Percentiles rank a stretch among this genome's conserved stretches.
phyloP scores from a whole-genome alignment of 64 coral and sea anemone genomes.

The Porites lutea region DNA sequence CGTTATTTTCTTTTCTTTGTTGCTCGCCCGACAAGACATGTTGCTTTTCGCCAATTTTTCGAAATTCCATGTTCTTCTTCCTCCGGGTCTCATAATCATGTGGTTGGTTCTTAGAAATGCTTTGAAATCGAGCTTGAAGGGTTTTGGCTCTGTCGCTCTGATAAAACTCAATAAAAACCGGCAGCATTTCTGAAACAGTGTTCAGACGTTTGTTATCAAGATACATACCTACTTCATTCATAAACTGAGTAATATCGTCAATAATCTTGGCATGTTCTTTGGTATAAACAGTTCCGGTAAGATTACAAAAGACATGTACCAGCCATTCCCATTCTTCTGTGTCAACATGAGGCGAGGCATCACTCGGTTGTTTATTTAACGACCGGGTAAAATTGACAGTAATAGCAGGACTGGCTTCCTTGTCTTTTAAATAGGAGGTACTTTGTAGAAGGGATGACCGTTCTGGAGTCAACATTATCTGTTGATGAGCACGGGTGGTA shows the following conservation, averaged over 20 bases:
- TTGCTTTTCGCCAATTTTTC: too few species aligned
- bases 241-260: constrained; percentile 7
- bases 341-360: background rate
- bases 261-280: background rate
- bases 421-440: background rate
- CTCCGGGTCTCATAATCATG: background rate
- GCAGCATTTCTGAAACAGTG: background rate
- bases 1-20: too few species aligned
- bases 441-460: background rate
- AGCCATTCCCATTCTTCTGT: background rate
- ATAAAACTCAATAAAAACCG: background rate
- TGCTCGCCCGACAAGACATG: too few species aligned
- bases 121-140: background rate
- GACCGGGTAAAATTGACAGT: background rate
- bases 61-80: background rate
- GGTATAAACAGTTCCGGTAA: background rate
- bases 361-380: background rate
- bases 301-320: background rate
- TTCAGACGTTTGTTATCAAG: background rate
- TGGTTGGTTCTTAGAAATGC: background rate
- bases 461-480: background rate
- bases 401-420: background rate
- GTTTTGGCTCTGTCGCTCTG: background rate
- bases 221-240: background rate
- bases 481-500: background rate